Conservation (phyloP, 2,888 invertebrate species). For the Andrena flavipes region DNA sequence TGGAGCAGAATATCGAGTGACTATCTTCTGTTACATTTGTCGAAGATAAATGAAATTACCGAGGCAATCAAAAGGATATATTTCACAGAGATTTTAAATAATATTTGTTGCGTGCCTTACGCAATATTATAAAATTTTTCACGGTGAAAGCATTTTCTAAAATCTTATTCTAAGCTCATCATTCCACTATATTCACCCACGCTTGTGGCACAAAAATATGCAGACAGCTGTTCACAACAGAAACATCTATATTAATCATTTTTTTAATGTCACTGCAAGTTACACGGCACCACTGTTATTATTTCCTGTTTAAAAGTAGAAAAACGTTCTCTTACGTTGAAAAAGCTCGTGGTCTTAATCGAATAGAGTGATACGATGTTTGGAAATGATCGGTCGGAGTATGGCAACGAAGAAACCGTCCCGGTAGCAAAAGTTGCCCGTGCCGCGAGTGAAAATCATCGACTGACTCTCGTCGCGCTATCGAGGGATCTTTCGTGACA, state of each 20-base stretch:
- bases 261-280: background rate
- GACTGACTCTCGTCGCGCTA: conserved; percentile 69
- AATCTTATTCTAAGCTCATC: background rate
- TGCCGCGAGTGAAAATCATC: conserved; percentile 72
- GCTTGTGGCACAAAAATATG: background rate
- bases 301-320: background rate
- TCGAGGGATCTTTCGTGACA: conserved; percentile 73
- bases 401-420: background rate
- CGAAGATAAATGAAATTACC: background rate
- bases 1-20: background rate
- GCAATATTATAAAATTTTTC: background rate
- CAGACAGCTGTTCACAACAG: background rate
- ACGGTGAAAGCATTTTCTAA: background rate
- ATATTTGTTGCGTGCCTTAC: too few relatives aligned
- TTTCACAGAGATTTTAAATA: background rate
- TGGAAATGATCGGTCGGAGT: background rate
- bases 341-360: background rate
- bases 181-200: conserved; percentile 7
- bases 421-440: conserved; percentile 40
- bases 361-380: background rate
- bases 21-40: background rate
- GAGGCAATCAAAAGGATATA: background rate
- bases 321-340: background rate
- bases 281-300: background rate
- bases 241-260: background rate